Evolutionary conservation across 2,888 invertebrate genomes (phyloP), one percentile per base, ranked within the genome.

Genomic region (Mesorhabditis spiculigera): DNA sequence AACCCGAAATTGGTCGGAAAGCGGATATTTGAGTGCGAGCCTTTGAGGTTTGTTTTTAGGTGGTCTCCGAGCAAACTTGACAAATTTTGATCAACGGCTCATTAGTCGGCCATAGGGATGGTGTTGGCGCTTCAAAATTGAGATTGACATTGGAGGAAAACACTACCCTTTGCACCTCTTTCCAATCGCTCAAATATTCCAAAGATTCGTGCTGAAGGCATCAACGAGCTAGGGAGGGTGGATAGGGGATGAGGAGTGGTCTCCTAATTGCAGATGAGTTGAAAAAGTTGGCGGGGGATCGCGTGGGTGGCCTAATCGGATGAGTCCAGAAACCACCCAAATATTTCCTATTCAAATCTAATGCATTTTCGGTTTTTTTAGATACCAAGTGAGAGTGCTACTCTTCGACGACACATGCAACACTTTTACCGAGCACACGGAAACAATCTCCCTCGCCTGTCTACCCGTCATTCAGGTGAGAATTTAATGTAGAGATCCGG

Each of bases 391-490:
- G 41, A 78, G 84, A 45, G 83, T 84, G 41, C 72, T 85, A 67
- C 72, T 85, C 71, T 85, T 84, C 77, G 84, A 85, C 69, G 83
- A 82, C 28, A 67, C 75, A 43, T 85, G 85, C 71, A 70, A 77
- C 43, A 76, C 81, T 5, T 85, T 78, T 71, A 71, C 76, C 16
- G 85, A 85, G 72, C 79, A 82, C 67, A 79, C 77, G 13, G 85
- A 85, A 71, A 80, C 78, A 6, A 80, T 85, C 45, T 79, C 85
- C 5, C 70, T 85, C 45, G 85, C 76, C 5, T 85, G 85, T 70
- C 77, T 85, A 61, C 84, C 85, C 45, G 85, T 85, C n/a, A 75
- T 84, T 62, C 83, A 84, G 81, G 84, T 84, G 74, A 68, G 70
- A 65, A 28, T 68, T 73, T 10, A 28, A 66, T 43, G 63, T 68